Evolutionary conservation across 2,888 invertebrate species (phyloP).

Genomic region (Habroteleia sp.): DNA sequence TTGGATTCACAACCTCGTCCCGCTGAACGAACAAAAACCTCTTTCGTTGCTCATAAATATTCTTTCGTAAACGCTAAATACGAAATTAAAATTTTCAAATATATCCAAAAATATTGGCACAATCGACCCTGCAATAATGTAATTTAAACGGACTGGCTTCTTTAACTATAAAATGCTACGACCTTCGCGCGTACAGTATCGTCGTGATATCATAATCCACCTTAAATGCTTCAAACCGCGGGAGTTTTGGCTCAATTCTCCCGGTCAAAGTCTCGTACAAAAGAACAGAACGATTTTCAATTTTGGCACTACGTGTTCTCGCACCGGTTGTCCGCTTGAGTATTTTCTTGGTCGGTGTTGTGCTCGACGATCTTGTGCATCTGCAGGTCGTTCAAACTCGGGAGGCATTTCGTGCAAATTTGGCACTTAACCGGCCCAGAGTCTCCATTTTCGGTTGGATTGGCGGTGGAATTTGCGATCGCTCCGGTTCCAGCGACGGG

Average conservation of each 20-base stretch:
- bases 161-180: slow-evolving; percentile 51
- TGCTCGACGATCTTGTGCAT: slow-evolving; percentile 77
- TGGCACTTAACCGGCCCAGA: slow-evolving; percentile 71
- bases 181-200: slow-evolving; percentile 10
- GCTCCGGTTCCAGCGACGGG: slow-evolving; percentile 1
- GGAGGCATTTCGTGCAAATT: slow-evolving; percentile 72
- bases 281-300: background rate
- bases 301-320: slow-evolving; percentile 86
- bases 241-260: too few relatives aligned
- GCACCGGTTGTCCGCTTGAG: slow-evolving; percentile 81
- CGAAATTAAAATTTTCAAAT: background rate
- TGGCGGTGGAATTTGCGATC: background rate
- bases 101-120: slow-evolving; percentile 36
- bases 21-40: background rate
- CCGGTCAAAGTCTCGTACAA: too few relatives aligned
- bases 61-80: too few relatives aligned
- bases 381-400: slow-evolving; percentile 73
- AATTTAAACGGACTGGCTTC: slow-evolving; percentile 53
- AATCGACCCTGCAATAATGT: slow-evolving; percentile 26
- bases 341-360: slow-evolving; percentile 67
- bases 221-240: slow-evolving; percentile 45
- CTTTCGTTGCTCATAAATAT: too few relatives aligned
- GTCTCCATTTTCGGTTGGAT: slow-evolving; percentile 45
- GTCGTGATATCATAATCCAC: slow-evolving; percentile 23
- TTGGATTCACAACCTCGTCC: slow-evolving; percentile 15